phyloP scores from a whole-genome alignment of 2,888 invertebrate genomes.

The Aquatica leii region DNA sequence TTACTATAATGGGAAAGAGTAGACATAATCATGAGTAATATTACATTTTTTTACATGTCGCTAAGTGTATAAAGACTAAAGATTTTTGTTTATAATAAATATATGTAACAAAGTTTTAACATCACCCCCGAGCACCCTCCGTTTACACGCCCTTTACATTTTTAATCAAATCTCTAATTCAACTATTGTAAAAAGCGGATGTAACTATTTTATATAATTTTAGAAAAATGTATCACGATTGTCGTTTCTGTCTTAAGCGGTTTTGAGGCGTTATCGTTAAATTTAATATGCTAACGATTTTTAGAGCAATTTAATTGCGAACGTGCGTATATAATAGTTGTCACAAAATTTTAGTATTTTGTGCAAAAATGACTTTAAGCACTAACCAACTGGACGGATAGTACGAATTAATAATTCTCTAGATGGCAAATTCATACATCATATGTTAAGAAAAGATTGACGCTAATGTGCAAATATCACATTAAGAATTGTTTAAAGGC shows the following conservation, averaged over 20 bases:
- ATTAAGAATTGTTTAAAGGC: conserved; percentile 29
- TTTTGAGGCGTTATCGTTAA: too few species aligned
- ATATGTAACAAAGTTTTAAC: conserved; percentile 22
- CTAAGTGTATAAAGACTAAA: too few species aligned
- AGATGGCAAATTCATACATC: conserved; percentile 28
- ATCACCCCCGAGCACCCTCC: conserved; percentile 11
- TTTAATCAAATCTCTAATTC: too few species aligned
- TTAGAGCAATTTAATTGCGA: conserved; percentile 19
- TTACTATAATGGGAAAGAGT: not conserved
- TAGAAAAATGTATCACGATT: conserved; percentile 10
- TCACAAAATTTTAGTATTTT: conserved; percentile 8
- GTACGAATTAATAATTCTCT: conserved; percentile 36
- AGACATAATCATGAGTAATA: not conserved
- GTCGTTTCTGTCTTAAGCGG: not conserved
- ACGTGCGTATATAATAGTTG: not conserved
- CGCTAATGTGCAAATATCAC: conserved; percentile 33
- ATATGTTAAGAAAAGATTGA: conserved; percentile 20
- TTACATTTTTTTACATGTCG: too few species aligned
- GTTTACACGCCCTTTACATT: not conserved
- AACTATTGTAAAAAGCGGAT: too few species aligned
- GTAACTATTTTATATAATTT: conserved; percentile 2
- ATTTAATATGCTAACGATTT: not conserved
- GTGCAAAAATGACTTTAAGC: conserved; percentile 34
- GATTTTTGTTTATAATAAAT: too few species aligned
- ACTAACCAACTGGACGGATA: conserved; percentile 50